Percentiles rank a stretch among this genome's conserved stretches.
Evolutionary conservation across 2,888 invertebrate genomes (phyloP).

Genomic region (Formica aserva): DNA sequence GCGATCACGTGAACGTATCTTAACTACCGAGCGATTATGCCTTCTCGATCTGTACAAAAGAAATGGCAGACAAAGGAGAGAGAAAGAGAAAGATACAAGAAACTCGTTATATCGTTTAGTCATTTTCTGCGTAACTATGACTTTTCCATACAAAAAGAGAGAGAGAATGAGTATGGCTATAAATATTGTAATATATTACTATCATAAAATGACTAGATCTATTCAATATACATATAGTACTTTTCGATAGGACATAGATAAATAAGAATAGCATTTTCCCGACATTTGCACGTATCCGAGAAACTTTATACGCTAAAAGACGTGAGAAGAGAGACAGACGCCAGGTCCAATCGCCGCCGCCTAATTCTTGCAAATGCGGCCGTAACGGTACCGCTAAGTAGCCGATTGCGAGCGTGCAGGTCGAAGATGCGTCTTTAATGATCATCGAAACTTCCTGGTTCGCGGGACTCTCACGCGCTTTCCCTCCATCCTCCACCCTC

Average conservation of each 20-base stretch:
- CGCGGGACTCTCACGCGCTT: conserved; percentile 65
- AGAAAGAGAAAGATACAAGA: not conserved
- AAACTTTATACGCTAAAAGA: not conserved
- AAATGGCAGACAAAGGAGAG: not conserved
- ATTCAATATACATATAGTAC: too few relatives aligned
- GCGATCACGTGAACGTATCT: conserved; percentile 70
- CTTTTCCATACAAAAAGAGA: not conserved
- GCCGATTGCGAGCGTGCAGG: conserved; percentile 64
- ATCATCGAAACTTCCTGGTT: conserved; percentile 73
- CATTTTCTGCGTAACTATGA: not conserved
- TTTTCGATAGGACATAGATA: not conserved
- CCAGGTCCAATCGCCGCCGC: not conserved
- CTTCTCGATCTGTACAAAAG: conserved; percentile 46
- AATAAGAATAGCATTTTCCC: not conserved
- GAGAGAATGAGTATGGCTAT: not conserved
- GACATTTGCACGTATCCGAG: not conserved
- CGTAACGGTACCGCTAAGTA: conserved; percentile 65
- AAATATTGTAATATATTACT: not conserved
- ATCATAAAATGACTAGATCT: not conserved
- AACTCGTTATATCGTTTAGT: not conserved
- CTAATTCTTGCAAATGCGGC: conserved; percentile 38
- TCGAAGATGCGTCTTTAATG: conserved; percentile 79
- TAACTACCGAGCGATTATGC: conserved; percentile 75
- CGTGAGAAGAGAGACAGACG: conserved; percentile 12
- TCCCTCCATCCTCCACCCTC: conserved; percentile 23